phyloP scores from a whole-genome alignment of 2,113 vertebrate genomes.

The Clarias batrachus region DNA sequence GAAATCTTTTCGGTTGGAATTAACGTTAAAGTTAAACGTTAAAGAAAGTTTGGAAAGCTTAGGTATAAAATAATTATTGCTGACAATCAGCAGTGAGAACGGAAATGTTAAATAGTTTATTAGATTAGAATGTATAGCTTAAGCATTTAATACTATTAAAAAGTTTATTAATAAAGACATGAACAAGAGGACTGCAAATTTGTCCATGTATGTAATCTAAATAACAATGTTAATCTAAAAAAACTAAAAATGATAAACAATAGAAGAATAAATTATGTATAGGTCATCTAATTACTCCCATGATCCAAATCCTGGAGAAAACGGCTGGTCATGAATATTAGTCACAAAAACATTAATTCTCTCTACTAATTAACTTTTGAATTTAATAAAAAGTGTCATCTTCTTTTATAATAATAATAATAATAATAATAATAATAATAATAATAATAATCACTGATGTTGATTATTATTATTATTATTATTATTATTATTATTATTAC shows the following conservation, averaged over 20 bases:
- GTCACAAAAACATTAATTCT: not conserved
- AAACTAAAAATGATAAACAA: too few species aligned
- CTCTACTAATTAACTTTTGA: not conserved
- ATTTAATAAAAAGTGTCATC: not conserved
- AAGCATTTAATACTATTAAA: not conserved
- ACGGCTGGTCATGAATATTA: not conserved
- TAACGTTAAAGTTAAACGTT: not conserved
- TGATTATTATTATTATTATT: too few species aligned
- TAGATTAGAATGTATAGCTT: not conserved
- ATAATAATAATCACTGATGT: too few species aligned
- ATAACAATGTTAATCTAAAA: not conserved
- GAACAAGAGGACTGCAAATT: not conserved
- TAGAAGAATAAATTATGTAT: not conserved
- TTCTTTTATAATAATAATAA: too few species aligned
- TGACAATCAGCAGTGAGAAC: not conserved
- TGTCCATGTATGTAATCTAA: not conserved
- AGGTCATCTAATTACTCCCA: not conserved
- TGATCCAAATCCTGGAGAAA: not conserved
- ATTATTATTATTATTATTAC: too few species aligned
- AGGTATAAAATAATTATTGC: not conserved
- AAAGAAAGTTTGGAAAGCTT: not conserved
- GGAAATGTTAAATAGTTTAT: not conserved
- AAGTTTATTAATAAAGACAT: not conserved
- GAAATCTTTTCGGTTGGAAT: not conserved
- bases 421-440: too few species aligned